phyloP scores from a whole-genome alignment of 2,113 vertebrate genomes.

The Xenus cinereus region DNA sequence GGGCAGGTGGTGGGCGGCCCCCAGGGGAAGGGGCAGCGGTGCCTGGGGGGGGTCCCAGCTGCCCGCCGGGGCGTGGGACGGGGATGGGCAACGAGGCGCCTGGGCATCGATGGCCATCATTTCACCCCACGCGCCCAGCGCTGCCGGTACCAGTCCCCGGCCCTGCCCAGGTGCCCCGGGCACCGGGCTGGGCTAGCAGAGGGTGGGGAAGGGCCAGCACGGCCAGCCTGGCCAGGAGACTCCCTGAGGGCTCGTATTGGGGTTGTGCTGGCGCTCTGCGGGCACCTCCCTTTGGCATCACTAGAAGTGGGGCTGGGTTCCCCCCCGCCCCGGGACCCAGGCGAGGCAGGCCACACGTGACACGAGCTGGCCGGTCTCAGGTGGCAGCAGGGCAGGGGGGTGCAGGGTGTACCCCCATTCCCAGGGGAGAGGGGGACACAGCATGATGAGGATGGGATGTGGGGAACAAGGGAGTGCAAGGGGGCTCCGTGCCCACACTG shows the following conservation, averaged over 20 bases:
- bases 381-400: background rate
- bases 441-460: background rate
- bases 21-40: background rate
- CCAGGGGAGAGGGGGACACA: background rate
- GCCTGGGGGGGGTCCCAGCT: background rate
- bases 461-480: background rate
- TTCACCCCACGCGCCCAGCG: background rate
- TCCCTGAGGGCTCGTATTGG: background rate
- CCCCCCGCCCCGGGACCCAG: fast-evolving
- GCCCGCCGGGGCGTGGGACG: background rate
- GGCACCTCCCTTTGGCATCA: background rate
- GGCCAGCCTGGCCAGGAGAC: background rate
- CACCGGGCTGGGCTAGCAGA: background rate
- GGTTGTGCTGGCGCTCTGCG: background rate
- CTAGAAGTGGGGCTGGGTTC: background rate
- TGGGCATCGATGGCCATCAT: background rate
- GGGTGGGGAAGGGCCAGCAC: background rate
- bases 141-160: background rate
- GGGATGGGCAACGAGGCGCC: background rate
- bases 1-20: background rate
- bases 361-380: background rate
- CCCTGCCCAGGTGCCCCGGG: conserved; percentile 24
- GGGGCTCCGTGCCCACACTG: background rate
- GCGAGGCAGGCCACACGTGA: background rate
- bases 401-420: background rate